A percentile compares a stretch with the other conserved stretches of the same genome.
Evolutionary conservation across 2,888 invertebrate species (phyloP).

Genomic region (Eilema sororculum): DNA sequence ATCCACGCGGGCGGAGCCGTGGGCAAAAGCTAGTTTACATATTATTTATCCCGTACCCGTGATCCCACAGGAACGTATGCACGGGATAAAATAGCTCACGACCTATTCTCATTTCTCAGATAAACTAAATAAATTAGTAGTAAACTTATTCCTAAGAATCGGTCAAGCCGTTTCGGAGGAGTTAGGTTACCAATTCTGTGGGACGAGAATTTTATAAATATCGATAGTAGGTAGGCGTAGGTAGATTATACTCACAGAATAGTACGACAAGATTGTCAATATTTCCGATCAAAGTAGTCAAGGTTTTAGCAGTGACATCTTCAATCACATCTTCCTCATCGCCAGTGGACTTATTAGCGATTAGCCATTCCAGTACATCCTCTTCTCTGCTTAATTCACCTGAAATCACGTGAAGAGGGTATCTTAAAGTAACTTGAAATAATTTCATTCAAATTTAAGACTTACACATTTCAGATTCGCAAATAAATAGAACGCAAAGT

Average conservation of each 20-base stretch:
- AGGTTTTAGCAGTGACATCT: constrained; percentile 96
- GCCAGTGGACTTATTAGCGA: constrained; percentile 96
- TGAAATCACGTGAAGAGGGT: constrained; percentile 49
- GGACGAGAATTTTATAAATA: no score
- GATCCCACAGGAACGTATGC: no score
- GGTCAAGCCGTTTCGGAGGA: no score
- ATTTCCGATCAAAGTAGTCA: constrained; percentile 95
- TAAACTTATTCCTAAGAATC: no score
- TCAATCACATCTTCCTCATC: constrained; percentile 98
- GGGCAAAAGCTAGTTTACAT: no score
- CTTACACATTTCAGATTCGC: constrained; percentile 10
- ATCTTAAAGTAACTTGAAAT: not conserved
- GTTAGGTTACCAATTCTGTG: no score
- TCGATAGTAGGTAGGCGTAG: no score
- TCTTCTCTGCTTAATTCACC: constrained; percentile 96
- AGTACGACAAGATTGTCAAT: constrained; percentile 96
- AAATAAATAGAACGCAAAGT: constrained; percentile 31
- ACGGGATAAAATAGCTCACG: no score
- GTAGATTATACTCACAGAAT: constrained; percentile 90
- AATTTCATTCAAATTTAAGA: not conserved
- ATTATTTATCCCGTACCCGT: no score
- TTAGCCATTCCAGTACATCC: constrained; percentile 97
- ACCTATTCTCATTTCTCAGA: no score
- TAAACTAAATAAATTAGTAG: no score
- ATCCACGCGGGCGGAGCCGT: no score